Evolutionary conservation across 2,797 vertebrate species (phyloP).

Genomic region (Gouania willdenowi): DNA sequence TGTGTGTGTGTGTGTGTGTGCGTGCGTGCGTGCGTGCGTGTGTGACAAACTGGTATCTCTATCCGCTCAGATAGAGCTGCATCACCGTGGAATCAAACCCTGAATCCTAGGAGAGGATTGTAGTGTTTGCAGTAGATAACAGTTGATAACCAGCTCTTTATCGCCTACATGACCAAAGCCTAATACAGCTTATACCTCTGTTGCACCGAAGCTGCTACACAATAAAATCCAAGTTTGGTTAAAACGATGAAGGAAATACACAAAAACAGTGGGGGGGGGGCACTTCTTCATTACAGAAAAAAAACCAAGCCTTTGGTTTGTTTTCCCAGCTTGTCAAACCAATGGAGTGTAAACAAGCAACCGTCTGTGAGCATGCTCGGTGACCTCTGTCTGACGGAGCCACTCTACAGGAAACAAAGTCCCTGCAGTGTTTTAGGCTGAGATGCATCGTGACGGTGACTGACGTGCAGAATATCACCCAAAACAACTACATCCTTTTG

Average conservation of each 20-base stretch:
- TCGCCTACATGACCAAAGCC: background rate
- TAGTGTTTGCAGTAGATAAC: no score
- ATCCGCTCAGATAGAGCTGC: no score
- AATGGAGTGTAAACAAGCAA: conserved; percentile 16
- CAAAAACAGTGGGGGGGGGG: background rate
- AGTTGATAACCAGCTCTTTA: background rate
- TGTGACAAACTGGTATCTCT: no score
- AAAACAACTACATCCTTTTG: no score
- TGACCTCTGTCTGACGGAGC: conserved; percentile 21
- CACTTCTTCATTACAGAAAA: conserved; percentile 8
- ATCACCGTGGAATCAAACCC: no score
- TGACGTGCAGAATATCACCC: conserved; percentile 3
- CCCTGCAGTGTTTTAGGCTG: conserved; percentile 25
- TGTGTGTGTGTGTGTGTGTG: no score
- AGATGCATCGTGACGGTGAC: conserved; percentile 9
- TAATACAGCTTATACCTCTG: background rate
- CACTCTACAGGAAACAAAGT: conserved; percentile 19
- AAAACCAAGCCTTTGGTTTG: background rate
- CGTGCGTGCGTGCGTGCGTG: no score
- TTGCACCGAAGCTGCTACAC: background rate
- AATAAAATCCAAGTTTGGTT: background rate
- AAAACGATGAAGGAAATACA: conserved; percentile 3
- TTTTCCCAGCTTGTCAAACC: conserved; percentile 10
- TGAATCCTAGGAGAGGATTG: no score
- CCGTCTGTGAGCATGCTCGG: conserved; percentile 35